Evolutionary conservation across 2,113 vertebrate genomes (phyloP).

Genomic region (Colinus virginianus): DNA sequence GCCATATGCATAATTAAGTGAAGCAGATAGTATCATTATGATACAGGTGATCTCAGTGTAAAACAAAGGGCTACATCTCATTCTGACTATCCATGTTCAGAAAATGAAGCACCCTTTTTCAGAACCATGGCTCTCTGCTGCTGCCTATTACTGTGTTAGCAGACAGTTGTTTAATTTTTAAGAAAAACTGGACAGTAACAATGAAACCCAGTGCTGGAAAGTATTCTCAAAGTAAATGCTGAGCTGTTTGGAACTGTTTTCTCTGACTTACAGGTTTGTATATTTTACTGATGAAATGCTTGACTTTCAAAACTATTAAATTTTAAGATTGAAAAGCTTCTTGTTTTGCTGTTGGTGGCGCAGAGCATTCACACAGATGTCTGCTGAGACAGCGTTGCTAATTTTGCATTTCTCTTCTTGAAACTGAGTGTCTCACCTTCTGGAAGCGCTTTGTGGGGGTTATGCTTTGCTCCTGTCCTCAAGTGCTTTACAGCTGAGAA

Average conservation of each 20-base stretch:
- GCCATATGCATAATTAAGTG: not conserved
- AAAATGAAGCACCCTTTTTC: not conserved
- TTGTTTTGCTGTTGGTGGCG: not conserved
- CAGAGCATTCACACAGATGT: not conserved
- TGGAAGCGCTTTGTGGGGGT: not conserved
- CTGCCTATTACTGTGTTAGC: not conserved
- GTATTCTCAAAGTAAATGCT: conserved; percentile 17
- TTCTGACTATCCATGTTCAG: not conserved
- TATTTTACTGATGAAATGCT: conserved; percentile 7
- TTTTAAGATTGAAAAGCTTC: not conserved
- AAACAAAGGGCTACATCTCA: not conserved
- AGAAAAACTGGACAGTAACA: not conserved
- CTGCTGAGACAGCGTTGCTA: not conserved
- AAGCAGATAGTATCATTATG: not conserved
- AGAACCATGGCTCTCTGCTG: not conserved
- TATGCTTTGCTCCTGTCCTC: not conserved
- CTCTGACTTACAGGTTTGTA: not conserved
- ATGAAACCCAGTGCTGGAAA: conserved; percentile 4
- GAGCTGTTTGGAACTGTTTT: conserved; percentile 19
- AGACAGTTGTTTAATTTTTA: not conserved
- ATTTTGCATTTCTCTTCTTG: conserved; percentile 8
- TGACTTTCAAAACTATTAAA: not conserved
- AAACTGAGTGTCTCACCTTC: not conserved
- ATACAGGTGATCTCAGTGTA: not conserved
- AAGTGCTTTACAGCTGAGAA: not conserved